Conservation (phyloP, 2,113 vertebrate species). For the Anas platyrhynchos region DNA sequence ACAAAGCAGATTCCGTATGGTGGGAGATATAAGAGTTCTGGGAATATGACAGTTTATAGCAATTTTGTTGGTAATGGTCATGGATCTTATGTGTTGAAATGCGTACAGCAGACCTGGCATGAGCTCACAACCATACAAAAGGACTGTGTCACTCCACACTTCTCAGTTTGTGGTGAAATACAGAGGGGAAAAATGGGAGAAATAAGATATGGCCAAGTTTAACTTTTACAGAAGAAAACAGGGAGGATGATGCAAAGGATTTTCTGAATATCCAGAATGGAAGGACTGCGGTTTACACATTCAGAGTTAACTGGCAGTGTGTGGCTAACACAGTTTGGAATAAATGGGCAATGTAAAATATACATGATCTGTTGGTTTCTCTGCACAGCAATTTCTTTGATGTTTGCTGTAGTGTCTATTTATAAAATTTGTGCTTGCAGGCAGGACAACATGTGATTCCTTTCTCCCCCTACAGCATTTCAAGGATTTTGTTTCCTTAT, state of each 20-base stretch:
- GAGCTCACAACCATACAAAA: not conserved
- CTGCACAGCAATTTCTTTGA: constrained; percentile 10
- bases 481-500: constrained; percentile 63
- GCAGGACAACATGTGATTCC: constrained; percentile 14
- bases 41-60: fast-evolving
- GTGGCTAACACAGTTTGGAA: constrained; percentile 22
- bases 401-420: constrained; percentile 49
- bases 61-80: not conserved
- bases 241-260: fast-evolving
- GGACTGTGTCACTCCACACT: not conserved
- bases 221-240: not conserved
- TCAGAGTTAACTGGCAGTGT: not conserved
- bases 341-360: constrained; percentile 33
- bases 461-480: constrained; percentile 3
- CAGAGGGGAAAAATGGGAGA: not conserved
- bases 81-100: not conserved
- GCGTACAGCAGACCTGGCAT: not conserved
- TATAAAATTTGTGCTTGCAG: constrained; percentile 48
- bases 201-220: not conserved
- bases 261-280: not conserved
- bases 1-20: not conserved
- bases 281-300: not conserved
- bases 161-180: not conserved
- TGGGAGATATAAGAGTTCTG: not conserved
- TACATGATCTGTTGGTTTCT: constrained; percentile 40